A percentile compares a stretch with the other conserved stretches of the same genome.
phyloP scores from a whole-genome alignment of 2,797 vertebrate genomes.

The Botia almorhae region DNA sequence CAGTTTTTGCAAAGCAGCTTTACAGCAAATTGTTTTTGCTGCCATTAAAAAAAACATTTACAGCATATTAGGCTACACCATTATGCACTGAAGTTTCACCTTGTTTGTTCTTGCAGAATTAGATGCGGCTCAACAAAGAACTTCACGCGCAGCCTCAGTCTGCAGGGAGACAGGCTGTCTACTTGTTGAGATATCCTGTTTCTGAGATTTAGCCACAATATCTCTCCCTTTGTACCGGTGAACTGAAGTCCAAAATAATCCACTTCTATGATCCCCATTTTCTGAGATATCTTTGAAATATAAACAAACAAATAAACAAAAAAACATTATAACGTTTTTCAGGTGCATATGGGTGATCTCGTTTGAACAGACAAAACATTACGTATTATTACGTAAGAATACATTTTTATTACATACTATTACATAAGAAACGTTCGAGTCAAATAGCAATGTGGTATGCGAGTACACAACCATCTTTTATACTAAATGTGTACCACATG shows the following conservation, averaged over 20 bases:
- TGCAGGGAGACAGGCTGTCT: conserved; percentile 81
- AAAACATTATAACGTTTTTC: no score
- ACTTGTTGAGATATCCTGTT: conserved; percentile 87
- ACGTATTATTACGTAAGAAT: conserved; percentile 15
- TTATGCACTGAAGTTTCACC: conserved; percentile 64
- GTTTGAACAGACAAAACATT: not conserved
- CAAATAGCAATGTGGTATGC: conserved; percentile 1
- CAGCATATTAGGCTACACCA: no score
- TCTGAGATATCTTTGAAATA: conserved; percentile 80
- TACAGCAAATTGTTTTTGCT: no score
- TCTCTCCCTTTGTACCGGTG: conserved; percentile 84
- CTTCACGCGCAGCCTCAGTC: conserved; percentile 83
- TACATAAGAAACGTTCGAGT: not conserved
- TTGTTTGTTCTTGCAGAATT: conserved; percentile 85
- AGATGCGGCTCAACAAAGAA: conserved; percentile 89
- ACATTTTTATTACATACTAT: no score
- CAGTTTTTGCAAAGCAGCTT: no score
- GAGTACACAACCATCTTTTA: not conserved
- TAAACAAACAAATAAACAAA: not conserved
- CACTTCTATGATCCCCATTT: conserved; percentile 85
- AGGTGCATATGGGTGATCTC: not conserved
- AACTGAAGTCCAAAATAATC: conserved; percentile 89
- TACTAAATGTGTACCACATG: not conserved
- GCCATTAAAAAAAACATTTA: no score
- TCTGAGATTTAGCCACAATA: conserved; percentile 85